Base-by-base conservation (phyloP, 2,113 vertebrate genomes). In the Dolichotis patagonum region DNA sequence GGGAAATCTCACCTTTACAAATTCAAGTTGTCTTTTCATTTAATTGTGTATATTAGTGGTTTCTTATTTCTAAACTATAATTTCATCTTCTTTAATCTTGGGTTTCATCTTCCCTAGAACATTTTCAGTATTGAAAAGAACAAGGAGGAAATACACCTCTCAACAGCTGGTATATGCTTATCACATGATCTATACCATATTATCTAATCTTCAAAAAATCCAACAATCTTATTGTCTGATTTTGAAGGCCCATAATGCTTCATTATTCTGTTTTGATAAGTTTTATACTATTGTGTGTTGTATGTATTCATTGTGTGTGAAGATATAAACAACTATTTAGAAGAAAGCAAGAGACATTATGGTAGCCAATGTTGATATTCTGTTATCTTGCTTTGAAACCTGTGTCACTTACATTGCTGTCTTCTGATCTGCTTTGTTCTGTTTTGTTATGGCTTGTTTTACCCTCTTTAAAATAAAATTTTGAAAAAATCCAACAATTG, bases 21-120 rank as follows among this genome's bases (percentile, higher is more conserved):
- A 89, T 38, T 92, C 20, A 73, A 56, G 13, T 73, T 56, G 56
- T 75, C 17, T 95, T 77, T 81, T 46, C 16, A 75, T 24, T 75
- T 22, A 82, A n/a, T 35, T 89, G 41, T n/a, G 20, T 19, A 77
- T 52, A 92, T 69, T 92, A 75, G 69, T 92, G 49, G 19, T 62
- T 90, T 67, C 13, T 81, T 17, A 77, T 26, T 90, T 94, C n/a
- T 86, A 35, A n/a, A 71, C 52, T 65, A 6, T 73, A 60, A 38
- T 82, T 86, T 92, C 82, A 32, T 86, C 73, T 94, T 90, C 49
- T 24, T 94, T 89, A 81, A 94, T 81, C 56, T 81, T 90, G 41
- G 30, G 49, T 62, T 80, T 62, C 19, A 73, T 43, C 49, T 92
- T 90, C n/a, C 73, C 89, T 17, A 82, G 65, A 58, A 86, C 75